Evolutionary conservation across 2,797 vertebrate genomes (phyloP).

Genomic region (Vireo griseus): DNA sequence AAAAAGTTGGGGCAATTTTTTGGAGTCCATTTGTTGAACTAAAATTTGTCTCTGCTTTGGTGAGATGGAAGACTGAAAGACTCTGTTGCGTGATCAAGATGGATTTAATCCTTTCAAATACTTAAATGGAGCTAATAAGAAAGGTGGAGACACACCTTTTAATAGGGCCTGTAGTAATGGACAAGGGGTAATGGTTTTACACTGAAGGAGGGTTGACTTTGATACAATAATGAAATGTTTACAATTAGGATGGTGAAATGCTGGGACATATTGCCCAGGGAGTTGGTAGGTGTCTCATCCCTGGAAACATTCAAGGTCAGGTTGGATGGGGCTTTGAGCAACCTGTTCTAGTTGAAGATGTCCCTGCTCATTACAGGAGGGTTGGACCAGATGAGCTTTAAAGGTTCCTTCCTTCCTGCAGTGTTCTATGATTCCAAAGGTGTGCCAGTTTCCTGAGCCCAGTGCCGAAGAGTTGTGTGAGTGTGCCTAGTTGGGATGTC

Average conservation of each 20-base stretch:
- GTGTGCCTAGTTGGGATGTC: background rate
- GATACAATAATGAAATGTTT: background rate
- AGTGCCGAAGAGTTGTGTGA: background rate
- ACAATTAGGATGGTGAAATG: accelerated
- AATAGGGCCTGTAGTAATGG: background rate
- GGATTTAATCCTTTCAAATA: background rate
- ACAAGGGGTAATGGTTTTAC: background rate
- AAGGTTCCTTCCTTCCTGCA: background rate
- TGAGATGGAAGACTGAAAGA: background rate
- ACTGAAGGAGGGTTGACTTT: background rate
- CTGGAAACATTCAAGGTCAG: background rate
- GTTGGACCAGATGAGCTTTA: background rate
- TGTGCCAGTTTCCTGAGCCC: background rate
- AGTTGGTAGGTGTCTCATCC: background rate
- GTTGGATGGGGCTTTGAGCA: background rate
- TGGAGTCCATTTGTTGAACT: background rate
- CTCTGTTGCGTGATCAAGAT: background rate
- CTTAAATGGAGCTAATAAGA: background rate
- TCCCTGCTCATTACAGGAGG: background rate
- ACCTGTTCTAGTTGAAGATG: background rate
- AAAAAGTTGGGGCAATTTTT: background rate
- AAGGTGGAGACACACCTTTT: background rate
- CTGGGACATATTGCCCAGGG: background rate
- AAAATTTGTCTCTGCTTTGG: background rate
- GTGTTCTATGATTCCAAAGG: background rate